Evolutionary conservation across 2,113 vertebrate species (phyloP), one percentile per base, ranked within the genome.

Genomic region (Myiozetetes cayanensis): DNA sequence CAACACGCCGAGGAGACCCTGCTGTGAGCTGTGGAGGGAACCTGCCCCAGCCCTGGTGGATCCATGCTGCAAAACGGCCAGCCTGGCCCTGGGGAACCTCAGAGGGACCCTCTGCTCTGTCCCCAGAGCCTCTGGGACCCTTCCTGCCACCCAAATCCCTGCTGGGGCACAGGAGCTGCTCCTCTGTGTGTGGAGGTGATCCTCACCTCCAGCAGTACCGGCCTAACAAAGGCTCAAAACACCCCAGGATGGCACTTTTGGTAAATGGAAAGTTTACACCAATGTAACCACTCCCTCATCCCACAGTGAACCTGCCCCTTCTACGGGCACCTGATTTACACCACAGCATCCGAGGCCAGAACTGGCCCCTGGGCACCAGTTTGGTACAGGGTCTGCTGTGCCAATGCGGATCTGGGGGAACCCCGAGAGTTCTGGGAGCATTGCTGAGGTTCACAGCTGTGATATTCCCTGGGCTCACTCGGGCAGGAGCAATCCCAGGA

Each of bases 11-110:
- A 52, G 81, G 74, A 93, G 89, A 82, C 81, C 79, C 91, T 65
- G 83, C 39, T 5, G 2, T 23, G 12, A 0, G 1, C 68, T 10
- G 0, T 0, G 4, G 31, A 37, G 78, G 23, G 71, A 90, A 58
- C 30, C 43, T 14, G 35, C 56, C 37, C 30, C 1, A 0, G 28
- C 52, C 17, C 1, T 2, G 3, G 15, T 3, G n/a, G 17, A 39
- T 52, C n/a, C 47, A 22, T 0, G 1, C 63, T 62, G 49, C 28
- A 9, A 27, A 53, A 8, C 53, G 31, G 27, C 6, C 27, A 74
- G 31, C 68, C 41, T n/a, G 52, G 31, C 28, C 39, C 28, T 24
- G 7, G 17, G 4, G 55, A 24, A 14, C 21, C 39, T 49, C 13
- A 2, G 6, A 31, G 55, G 11, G 16, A 18, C 10, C 3, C 27